Base-by-base conservation (phyloP, 2,888 invertebrate species). In the Trichogramma dendrolimi region DNA sequence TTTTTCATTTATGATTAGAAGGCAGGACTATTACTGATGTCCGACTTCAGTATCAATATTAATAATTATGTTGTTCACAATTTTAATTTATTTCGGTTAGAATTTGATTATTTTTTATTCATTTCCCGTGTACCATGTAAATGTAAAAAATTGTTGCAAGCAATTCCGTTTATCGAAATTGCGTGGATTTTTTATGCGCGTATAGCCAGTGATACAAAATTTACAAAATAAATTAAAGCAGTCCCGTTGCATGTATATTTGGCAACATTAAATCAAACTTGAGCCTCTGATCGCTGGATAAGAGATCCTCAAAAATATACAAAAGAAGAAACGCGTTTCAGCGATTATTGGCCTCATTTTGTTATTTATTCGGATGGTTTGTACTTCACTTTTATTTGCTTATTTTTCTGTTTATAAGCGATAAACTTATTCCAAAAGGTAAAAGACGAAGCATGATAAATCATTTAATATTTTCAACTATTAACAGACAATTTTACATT, bases 1-100 rank as follows among this genome's bases (percentile, higher is more conserved):
- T 72, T 69, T 70, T 67, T 46, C 10, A 10, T n/a, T 60, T 62
- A 49, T 65, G 63, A 59, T 65, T 65, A 58, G 67, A 67, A 64
- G 57, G 56, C 59, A 55, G 57, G 43, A 44, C 14, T 44, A 50
- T 43, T 55, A 60, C 62, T 5, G n/a, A 39, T 54, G 60, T 64
- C 58, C 53, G 57, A 56, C 58, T 64, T 7, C 56, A 27, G 27
- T 27, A 27, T 27, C 27, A 27, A 27, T 27, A 27, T 27, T 27
- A 27, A 27, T 27, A 27, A 27, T 27, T 27, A 27, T 27, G 27
- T 27, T 27, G 27, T 27, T 27, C 27, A 27, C 27, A 27, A 27
- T 27, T 27, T 27, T 27, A 27, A 27, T 57, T 48, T 41, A 43
- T 49, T 42, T 11, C 44, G 49, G 57, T 50, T 53, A 55, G 54